These are phyloP conservation scores for Boloria euphrosyne DNA, from an alignment of 2,888 invertebrate genomes.

Conservation along the genomic window DNA sequence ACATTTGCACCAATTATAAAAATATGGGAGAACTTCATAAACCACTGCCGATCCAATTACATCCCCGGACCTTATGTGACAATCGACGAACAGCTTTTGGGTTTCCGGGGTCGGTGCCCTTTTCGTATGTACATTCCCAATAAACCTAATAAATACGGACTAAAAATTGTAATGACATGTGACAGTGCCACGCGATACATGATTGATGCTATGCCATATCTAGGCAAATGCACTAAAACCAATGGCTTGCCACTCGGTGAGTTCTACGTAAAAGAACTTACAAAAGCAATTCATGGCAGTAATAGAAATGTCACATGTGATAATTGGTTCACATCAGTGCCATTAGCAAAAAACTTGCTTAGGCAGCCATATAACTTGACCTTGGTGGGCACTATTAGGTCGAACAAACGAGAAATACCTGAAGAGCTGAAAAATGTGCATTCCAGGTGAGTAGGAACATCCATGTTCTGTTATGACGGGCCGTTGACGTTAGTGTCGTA, in stretches of 20 bases:
- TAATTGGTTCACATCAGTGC: too few relatives aligned
- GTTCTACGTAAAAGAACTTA: slow-evolving; percentile 14
- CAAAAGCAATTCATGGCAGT: too few relatives aligned
- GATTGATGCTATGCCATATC: slow-evolving; percentile 1
- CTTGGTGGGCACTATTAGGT: background rate
- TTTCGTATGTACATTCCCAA: too few relatives aligned
- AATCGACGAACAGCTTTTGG: slow-evolving; percentile 14
- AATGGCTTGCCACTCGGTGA: slow-evolving; percentile 21
- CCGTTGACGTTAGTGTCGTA: slow-evolving; percentile 47
- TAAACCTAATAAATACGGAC: too few relatives aligned
- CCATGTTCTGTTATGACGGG: slow-evolving; percentile 47
- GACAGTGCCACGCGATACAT: background rate
- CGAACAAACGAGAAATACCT: slow-evolving; percentile 52
- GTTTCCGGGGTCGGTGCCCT: background rate
- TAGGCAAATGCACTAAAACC: slow-evolving; percentile 9
- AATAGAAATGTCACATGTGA: too few relatives aligned
- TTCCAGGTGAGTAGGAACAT: slow-evolving; percentile 41
- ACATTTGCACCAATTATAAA: too few relatives aligned
- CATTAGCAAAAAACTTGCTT: too few relatives aligned
- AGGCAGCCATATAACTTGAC: too few relatives aligned
- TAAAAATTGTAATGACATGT: too few relatives aligned
- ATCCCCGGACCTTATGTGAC: slow-evolving; percentile 34
- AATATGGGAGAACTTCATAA: slow-evolving; percentile 30
- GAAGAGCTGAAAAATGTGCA: slow-evolving; percentile 42
- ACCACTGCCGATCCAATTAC: slow-evolving; percentile 40